Percentiles rank a stretch among this genome's conserved stretches.
Conservation (phyloP, 2,797 vertebrate species). For the Chiroxiphia lanceolata region DNA sequence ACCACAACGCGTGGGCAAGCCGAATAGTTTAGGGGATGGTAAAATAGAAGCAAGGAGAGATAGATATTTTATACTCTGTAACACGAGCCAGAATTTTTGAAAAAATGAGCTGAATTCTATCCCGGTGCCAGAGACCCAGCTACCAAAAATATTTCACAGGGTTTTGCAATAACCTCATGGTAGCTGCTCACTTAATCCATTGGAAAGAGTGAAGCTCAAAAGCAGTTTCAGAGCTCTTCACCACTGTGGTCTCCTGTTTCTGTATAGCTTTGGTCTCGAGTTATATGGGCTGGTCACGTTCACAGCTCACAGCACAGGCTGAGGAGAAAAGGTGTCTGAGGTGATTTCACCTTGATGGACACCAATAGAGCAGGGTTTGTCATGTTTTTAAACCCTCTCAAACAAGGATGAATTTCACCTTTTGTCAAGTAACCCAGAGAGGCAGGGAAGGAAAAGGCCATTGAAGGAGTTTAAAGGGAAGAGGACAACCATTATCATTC, state of each 20-base stretch:
- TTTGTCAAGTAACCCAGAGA: not conserved
- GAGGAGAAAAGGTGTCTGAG: not conserved
- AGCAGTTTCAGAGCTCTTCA: not conserved
- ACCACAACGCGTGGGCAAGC: not conserved
- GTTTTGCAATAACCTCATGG: not conserved
- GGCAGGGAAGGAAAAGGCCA: not conserved
- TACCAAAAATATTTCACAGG: conserved; percentile 5
- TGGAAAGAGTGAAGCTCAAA: not conserved
- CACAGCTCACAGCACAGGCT: fast-evolving
- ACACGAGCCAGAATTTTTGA: not conserved
- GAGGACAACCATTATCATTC: not conserved
- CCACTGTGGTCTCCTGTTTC: not conserved
- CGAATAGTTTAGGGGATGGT: not conserved
- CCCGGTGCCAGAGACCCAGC: not conserved
- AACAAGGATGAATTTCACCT: not conserved
- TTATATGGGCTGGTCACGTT: fast-evolving
- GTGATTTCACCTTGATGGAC: not conserved
- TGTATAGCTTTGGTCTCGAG: not conserved
- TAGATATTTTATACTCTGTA: not conserved
- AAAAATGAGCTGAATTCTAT: not conserved
- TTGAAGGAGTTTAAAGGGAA: not conserved
- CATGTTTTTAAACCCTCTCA: not conserved
- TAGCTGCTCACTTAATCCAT: not conserved
- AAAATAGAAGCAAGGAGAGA: conserved; percentile 20
- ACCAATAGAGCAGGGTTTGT: not conserved